Evolutionary conservation across 2,888 invertebrate species (phyloP).

Genomic region (Diploptera punctata): DNA sequence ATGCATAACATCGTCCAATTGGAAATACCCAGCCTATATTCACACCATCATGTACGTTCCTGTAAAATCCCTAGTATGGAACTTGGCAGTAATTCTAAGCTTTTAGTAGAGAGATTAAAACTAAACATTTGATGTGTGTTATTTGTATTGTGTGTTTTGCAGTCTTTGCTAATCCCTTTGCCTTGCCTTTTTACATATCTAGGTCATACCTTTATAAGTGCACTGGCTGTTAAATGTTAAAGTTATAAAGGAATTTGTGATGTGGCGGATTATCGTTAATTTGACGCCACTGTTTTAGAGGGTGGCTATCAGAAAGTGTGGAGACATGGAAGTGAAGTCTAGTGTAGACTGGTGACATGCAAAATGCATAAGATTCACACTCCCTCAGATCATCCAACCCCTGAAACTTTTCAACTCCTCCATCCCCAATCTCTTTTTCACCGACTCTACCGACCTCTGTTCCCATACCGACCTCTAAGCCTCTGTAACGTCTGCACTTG

Average conservation of each 20-base stretch:
- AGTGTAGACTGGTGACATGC: slow-evolving; percentile 34
- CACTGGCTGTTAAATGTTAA: neutral
- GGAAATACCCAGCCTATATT: too few species aligned
- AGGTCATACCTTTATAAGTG: neutral
- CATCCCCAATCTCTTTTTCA: slow-evolving; percentile 3
- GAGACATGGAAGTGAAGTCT: slow-evolving; percentile 15
- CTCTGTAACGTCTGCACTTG: slow-evolving; percentile 1
- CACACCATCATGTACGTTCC: too few species aligned
- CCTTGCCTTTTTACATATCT: too few species aligned
- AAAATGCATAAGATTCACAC: slow-evolving; percentile 42
- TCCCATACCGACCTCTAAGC: slow-evolving; percentile 22
- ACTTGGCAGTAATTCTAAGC: too few species aligned
- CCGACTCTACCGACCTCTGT: neutral
- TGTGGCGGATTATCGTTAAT: neutral
- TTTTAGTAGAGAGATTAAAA: too few species aligned
- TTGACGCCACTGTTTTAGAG: slow-evolving; percentile 13
- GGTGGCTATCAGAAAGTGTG: slow-evolving; percentile 40
- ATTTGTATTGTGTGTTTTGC: too few species aligned
- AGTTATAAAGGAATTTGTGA: neutral
- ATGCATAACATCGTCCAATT: too few species aligned
- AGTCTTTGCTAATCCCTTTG: too few species aligned
- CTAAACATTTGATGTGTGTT: too few species aligned
- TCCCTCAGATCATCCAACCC: slow-evolving; percentile 14
- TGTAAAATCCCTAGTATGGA: too few species aligned
- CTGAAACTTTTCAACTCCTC: neutral